Base-by-base conservation (phyloP, 2,888 invertebrate species). In the Yponomeuta sedellus region DNA sequence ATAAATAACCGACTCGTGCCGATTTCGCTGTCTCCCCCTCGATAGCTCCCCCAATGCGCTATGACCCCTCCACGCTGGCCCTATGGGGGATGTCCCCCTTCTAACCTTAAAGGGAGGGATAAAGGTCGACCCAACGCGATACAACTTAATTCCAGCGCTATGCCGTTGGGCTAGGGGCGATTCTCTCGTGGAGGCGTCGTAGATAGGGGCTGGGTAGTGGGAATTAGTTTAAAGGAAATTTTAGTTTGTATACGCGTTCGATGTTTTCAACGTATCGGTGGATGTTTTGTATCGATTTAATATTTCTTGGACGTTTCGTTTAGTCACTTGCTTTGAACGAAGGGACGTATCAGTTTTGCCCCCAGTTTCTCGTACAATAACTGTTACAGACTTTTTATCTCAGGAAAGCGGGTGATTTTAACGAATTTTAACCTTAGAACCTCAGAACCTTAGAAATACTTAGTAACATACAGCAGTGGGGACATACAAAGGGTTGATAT, bases 61-160 rank as follows among this genome's bases (percentile, higher is more conserved):
- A 70, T 74, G 73, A 75, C 81, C 80, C 77, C 76, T 71, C 77
- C 71, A 75, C 74, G 70, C 73, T 76, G 75, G 76, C 80, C 80
- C 84, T 52, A 82, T 81, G 82, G 83, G 81, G 85, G 84, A 81
- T 78, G 80, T 76, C 79, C 79, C 64, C 52, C 52, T 52, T 64
- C 28, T 64, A 64, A 22, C 80, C 78, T 80, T 78, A 77, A 80
- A 72, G 77, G 77, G 83, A 81, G 80, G 82, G 82, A 79, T 75
- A 76, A 81, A 85, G 85, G 85, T 82, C 82, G 80, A 59, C 59
- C 11, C 20, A 22, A 59, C 59, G 20, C 10, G 59, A 12, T 22
- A 25, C 25, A 59, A 52, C 0, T 16, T 16, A 52, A 52, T 52
- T 52, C 8, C 16, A 52, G 44, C 59, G 59, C 11, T 22, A 12